Base-by-base conservation (phyloP, 2,113 vertebrate species). In the Pluvialis apricaria region DNA sequence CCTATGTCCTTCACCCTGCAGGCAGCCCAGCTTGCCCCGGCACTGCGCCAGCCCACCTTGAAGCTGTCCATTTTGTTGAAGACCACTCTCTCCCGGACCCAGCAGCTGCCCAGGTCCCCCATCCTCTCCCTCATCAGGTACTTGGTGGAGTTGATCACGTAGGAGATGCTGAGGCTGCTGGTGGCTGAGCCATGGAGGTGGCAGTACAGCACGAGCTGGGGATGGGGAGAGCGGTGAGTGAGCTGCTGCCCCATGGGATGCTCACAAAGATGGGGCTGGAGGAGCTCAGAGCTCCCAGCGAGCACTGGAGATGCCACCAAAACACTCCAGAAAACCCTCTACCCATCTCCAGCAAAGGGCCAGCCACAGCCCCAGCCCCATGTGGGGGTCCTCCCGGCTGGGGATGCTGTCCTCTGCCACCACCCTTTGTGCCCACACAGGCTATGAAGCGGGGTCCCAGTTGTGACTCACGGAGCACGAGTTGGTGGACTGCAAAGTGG, bases 11-110 rank as follows among this genome's bases (percentile, higher is more conserved):
- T 19, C 0, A 1, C 2, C 64, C 58, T 0, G 0, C 68, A 52
- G 20, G 11, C 40, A 82, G 38, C 60, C 51, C 88, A 66, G 26
- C 5, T 57, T 1, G 4, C 32, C 87, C 18, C 34, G 29, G 32
- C 29, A 31, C 1, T 2, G 54, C 3, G 5, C 42, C 68, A 58
- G 31, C 94, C 47, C n/a, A 99, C 99, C 97, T 98, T 97, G 93
- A 99, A 99, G 34, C 88, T 72, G 21, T 32, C 64, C 0, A 61
- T 15, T 32, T 97, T 66, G 0, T 40, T 93, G 80, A 99, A 97
- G 25, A 98, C 96, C 78, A 99, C 98, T 80, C 98, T 98, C n/a
- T 99, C 99, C 61, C 99, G 98, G 73, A 99, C 97, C 99, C 99
- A 99, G 78, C 86, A 92, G 40, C 98, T 97, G 4, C 99, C 99